Base-by-base conservation (phyloP, 2,797 vertebrate genomes). In the Diglossa cyanea region DNA sequence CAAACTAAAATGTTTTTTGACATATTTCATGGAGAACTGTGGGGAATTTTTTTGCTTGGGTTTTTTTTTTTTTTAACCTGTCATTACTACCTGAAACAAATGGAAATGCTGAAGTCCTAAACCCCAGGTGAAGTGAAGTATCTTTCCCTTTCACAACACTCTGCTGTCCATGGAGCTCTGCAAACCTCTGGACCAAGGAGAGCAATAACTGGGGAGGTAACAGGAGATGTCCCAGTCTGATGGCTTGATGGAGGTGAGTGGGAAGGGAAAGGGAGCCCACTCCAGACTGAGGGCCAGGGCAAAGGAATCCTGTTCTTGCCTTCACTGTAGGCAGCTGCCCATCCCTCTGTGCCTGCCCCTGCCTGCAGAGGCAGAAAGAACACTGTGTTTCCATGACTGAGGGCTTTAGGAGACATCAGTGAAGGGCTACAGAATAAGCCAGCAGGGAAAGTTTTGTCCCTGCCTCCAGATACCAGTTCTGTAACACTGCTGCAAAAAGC, bases 141-240 rank as follows among this genome's bases (percentile, higher is more conserved):
- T 30, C 1, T 0, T 37, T 77, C 28, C 26, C 18, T 78, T 62
- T 62, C 1, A 1, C 9, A 18, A 14, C 0, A 2, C 28, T 53
- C 51, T 68, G 35, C 21, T 74, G 13, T 28, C 51, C 5, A 0
- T 4, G 9, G 42, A 35, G 15, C 17, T 83, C 75, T 88, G 39
- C 53, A 86, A 89, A 44, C 30, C 44, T 54, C 45, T 72, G 70
- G 39, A 62, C 6, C 30, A 45, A 67, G 37, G 17, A 63, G 88
- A 73, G 14, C 16, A 63, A 2, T 70, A 85, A 25, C 30, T 50
- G 50, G 23, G 30, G 60, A 63, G 21, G n/a, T 60, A 31, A 48
- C 12, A 48, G 24, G 51, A 44, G 28, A 17, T 31, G 16, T 35
- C 28, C 9, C 53, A 21, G 18, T 40, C 39, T 65, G 16, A 47